Evolutionary conservation across 2,797 vertebrate species (phyloP).

Genomic region (Poecilia wingei): DNA sequence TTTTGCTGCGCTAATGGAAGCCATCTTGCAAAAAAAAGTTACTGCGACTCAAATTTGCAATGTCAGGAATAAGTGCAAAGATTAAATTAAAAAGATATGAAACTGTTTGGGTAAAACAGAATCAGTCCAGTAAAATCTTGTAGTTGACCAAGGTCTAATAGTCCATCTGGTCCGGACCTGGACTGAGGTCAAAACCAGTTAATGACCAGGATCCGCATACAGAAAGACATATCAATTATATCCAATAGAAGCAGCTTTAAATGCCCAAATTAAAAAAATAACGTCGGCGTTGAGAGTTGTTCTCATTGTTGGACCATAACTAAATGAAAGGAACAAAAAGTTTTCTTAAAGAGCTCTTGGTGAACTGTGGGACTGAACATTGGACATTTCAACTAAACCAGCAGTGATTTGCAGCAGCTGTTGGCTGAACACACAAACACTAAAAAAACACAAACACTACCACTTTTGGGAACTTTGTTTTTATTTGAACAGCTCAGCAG

Average conservation of each 20-base stretch:
- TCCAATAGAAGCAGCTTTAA: background rate
- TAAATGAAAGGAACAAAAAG: slow-evolving; percentile 21
- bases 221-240: background rate
- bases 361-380: slow-evolving; percentile 33
- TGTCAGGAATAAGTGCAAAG: background rate
- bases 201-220: background rate
- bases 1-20: background rate
- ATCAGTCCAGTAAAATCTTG: background rate
- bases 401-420: slow-evolving; percentile 61
- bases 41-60: background rate
- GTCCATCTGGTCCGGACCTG: background rate
- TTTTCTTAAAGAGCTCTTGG: slow-evolving; percentile 25
- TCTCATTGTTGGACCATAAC: background rate
- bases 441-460: slow-evolving; percentile 15
- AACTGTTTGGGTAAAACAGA: background rate
- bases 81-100: background rate
- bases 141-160: background rate
- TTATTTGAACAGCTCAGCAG: slow-evolving; percentile 11
- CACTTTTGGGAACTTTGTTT: slow-evolving; percentile 37
- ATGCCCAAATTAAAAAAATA: background rate
- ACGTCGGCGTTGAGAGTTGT: background rate
- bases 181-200: background rate
- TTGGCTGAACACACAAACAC: slow-evolving; percentile 28
- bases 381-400: slow-evolving; percentile 48
- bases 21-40: background rate